Conservation (phyloP, 92 coral and sea anemone species). For the Zoanthus sociatus region DNA sequence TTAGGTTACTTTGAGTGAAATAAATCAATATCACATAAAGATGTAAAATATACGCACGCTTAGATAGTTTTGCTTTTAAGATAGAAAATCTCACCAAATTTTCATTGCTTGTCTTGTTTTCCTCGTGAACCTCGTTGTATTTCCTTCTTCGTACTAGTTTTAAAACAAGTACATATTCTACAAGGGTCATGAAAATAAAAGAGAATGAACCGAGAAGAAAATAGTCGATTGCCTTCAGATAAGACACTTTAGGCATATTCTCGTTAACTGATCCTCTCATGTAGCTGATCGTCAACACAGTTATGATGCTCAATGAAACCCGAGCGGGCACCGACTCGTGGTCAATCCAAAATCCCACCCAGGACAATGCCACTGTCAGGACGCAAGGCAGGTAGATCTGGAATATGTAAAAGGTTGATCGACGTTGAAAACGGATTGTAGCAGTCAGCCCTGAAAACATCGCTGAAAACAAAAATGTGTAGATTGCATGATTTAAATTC, state of each 20-base stretch:
- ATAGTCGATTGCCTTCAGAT: conserved; percentile 94
- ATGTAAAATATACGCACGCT: neutral
- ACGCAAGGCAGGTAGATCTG: conserved; percentile 96
- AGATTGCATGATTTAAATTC: no score
- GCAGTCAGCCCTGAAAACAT: conserved; percentile 61
- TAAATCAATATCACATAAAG: neutral
- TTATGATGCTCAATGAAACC: conserved; percentile 92
- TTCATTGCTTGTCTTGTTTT: neutral
- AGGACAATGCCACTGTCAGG: conserved; percentile 85
- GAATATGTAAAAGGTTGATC: conserved; percentile 58
- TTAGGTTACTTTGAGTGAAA: neutral
- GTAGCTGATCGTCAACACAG: conserved; percentile 94
- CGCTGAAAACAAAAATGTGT: conserved; percentile 12
- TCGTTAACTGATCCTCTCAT: conserved; percentile 96
- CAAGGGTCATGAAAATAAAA: conserved; percentile 90
- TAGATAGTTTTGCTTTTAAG: neutral
- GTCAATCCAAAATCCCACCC: conserved; percentile 99
- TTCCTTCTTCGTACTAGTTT: conserved; percentile 59
- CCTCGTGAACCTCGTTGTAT: neutral
- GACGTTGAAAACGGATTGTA: conserved; percentile 67
- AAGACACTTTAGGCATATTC: conserved; percentile 93
- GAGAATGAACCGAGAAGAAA: conserved; percentile 90
- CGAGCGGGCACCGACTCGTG: conserved; percentile 98
- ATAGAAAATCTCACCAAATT: conserved; percentile 14
- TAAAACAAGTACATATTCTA: conserved; percentile 90